Base-by-base conservation (phyloP, 2,888 invertebrate genomes). In the Lepidocyrtinus sp. region DNA sequence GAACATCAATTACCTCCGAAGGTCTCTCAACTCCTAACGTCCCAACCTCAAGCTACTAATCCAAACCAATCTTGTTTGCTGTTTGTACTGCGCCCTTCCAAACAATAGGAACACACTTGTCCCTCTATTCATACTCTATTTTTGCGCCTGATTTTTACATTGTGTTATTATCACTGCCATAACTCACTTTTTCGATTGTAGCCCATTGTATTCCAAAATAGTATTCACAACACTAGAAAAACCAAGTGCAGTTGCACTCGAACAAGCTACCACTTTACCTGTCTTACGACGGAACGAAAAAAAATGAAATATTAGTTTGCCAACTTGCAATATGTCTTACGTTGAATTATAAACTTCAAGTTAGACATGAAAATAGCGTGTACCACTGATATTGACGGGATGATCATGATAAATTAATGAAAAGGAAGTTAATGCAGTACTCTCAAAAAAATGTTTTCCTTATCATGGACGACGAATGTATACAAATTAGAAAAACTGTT, bases 1-100 rank as follows among this genome's bases (percentile, higher is more conserved):
- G 61, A 75, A 67, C 74, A 75, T 59, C 65, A 75, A 75, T 67
- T 75, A 75, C 50, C 24, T 24, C 17, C 22, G 67, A 75, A 75
- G 74, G 74, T 75, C 67, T 59, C 50, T 55, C 25, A n/a, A 36
- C 36, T 9, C 5, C 12, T 12, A 9, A 9, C 7, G 5, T 36
- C 36, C 36, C 12, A 36, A 9, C 36, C 36, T 36, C 12, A n/a
- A n/a, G n/a, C n/a, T 36, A 5, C 12, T 36, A 5, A 5, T 5
- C 5, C 36, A 12, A 36, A 36, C 12, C 46, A 65, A 17, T 1
- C 26, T n/a, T 15, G 21, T 7, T 26, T 17, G 17, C 55, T 69
- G n/a, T 19, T 17, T 55, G 27, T 19, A 27, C 27, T 5, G 24
- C n/a, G 19, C 59, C 59, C 9, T 70, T 55, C 21, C 25, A 45